phyloP scores from a whole-genome alignment of 2,797 vertebrate species.

The Gambusia yucatana region DNA sequence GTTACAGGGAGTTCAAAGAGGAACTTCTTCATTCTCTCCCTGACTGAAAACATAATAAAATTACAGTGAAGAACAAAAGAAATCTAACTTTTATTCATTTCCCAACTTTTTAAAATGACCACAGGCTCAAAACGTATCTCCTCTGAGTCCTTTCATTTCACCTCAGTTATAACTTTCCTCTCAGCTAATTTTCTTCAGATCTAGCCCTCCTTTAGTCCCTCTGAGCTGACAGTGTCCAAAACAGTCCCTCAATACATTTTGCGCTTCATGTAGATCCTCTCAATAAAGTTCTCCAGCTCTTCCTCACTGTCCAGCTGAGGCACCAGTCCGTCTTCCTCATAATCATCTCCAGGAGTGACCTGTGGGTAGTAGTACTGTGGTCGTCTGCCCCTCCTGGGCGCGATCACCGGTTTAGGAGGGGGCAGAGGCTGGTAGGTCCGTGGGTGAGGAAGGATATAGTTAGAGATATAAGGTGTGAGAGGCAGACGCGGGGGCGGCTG shows the following conservation, averaged over 20 bases:
- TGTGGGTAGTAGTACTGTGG: slow-evolving; percentile 83
- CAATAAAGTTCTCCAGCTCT: slow-evolving; percentile 93
- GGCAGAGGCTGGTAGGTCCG: slow-evolving; percentile 87
- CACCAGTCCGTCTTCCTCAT: slow-evolving; percentile 84
- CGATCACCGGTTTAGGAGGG: slow-evolving; percentile 77
- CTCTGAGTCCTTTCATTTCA: slow-evolving; percentile 48
- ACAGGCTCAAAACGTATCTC: slow-evolving; percentile 69
- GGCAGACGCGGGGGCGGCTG: slow-evolving; percentile 70
- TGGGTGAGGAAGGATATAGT: slow-evolving; percentile 90
- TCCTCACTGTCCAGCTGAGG: slow-evolving; percentile 88
- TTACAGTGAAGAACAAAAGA: slow-evolving; percentile 78
- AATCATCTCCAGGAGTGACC: slow-evolving; percentile 74
- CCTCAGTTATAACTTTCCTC: slow-evolving; percentile 49
- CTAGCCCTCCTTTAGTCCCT: slow-evolving; percentile 48
- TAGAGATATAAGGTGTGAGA: slow-evolving; percentile 82
- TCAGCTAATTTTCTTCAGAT: slow-evolving; percentile 44
- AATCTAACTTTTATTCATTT: slow-evolving; percentile 72
- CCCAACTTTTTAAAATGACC: slow-evolving; percentile 58
- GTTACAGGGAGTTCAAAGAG: slow-evolving; percentile 72
- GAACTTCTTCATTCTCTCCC: slow-evolving; percentile 66
- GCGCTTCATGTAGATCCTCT: slow-evolving; percentile 90
- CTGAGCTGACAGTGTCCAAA: slow-evolving; percentile 60
- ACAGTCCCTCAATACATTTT: slow-evolving; percentile 81
- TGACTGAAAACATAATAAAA: slow-evolving; percentile 75
- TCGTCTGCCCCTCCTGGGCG: slow-evolving; percentile 74